phyloP scores from a whole-genome alignment of 23 tunicate species.

The Oikopleura albicans region DNA sequence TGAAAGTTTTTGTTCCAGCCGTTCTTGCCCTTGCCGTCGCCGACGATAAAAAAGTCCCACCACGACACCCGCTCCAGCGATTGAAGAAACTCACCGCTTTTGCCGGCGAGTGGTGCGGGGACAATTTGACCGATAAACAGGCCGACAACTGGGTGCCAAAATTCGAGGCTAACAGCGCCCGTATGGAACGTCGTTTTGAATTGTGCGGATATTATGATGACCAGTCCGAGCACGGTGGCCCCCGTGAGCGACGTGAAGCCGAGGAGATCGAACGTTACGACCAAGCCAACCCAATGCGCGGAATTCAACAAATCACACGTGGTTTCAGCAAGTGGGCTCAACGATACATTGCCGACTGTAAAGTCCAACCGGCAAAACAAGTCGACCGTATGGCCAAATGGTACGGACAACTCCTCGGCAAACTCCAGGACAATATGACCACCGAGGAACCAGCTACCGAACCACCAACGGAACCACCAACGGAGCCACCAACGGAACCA shows the following conservation, averaged over 20 bases:
- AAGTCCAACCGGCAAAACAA: no score
- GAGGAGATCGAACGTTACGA: no score
- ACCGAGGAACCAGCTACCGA: no score
- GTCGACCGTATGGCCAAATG: no score
- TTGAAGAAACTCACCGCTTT: background rate
- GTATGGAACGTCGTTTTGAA: background rate
- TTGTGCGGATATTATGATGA: background rate
- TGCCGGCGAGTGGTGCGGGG: background rate
- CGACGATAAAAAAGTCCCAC: background rate
- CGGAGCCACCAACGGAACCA: no score
- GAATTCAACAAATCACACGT: background rate
- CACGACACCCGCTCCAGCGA: background rate
- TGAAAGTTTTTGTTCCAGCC: background rate
- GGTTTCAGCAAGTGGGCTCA: background rate
- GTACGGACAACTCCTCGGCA: no score
- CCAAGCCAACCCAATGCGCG: background rate
- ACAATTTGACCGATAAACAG: background rate
- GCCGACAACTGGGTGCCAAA: background rate
- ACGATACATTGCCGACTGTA: no score
- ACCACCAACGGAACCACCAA: no score
- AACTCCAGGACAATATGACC: no score
- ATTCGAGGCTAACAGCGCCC: no score
- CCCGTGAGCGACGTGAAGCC: background rate
- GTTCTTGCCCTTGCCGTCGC: background rate
- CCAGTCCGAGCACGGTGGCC: background rate